Evolutionary conservation across 2,113 vertebrate genomes (phyloP).

Genomic region (Chauna torquata): DNA sequence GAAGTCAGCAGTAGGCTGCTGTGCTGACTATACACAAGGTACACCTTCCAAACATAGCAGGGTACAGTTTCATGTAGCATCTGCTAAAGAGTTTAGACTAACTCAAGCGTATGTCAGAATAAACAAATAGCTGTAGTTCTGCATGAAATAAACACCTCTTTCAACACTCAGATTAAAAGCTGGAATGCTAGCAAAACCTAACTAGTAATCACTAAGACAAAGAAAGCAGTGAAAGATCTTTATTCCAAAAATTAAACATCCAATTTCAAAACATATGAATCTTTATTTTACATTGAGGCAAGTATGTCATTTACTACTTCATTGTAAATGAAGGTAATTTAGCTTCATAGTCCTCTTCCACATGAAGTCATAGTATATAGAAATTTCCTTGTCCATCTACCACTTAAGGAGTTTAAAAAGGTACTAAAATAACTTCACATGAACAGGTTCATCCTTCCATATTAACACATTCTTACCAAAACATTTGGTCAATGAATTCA

Average conservation of each 20-base stretch:
- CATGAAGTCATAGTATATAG: background rate
- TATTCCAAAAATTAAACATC: slow-evolving; percentile 67
- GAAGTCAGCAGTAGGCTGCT: background rate
- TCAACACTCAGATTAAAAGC: background rate
- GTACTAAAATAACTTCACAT: background rate
- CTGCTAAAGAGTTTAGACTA: background rate
- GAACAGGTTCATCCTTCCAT: background rate
- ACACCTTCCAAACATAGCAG: background rate
- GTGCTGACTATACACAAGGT: accelerated
- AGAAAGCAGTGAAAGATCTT: slow-evolving; percentile 55
- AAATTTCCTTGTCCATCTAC: background rate
- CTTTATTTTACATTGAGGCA: background rate
- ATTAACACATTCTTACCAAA: background rate
- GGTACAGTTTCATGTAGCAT: background rate
- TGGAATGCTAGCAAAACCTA: accelerated
- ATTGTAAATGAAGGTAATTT: background rate
- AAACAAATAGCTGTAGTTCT: background rate
- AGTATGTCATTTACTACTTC: background rate
- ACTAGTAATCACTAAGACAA: background rate
- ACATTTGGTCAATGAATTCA: background rate
- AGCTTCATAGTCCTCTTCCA: background rate
- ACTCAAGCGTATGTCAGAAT: accelerated
- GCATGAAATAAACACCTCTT: background rate
- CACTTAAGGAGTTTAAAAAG: background rate
- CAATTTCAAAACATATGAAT: background rate